phyloP scores from a whole-genome alignment of 2,113 vertebrate genomes.

The Hippoglossus stenolepis region DNA sequence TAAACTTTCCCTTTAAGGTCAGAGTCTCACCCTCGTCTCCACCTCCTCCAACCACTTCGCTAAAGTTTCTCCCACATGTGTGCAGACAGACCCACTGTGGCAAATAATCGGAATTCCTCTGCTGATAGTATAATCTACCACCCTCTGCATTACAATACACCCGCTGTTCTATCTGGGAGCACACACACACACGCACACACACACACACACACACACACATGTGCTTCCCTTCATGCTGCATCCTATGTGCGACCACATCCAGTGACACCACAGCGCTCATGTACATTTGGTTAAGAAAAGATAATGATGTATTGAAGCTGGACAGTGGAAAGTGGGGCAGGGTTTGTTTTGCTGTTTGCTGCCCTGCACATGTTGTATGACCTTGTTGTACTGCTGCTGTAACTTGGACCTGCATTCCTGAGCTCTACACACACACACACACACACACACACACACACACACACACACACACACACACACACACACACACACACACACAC shows the following conservation, averaged over 20 bases:
- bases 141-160: slow-evolving; percentile 66
- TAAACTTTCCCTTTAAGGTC: neutral
- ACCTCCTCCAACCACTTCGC: slow-evolving; percentile 2
- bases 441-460: slow-evolving; percentile 1
- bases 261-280: slow-evolving; percentile 32
- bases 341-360: slow-evolving; percentile 28
- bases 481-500: neutral
- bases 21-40: neutral
- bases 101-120: slow-evolving; percentile 77
- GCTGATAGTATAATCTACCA: slow-evolving; percentile 73
- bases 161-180: slow-evolving; percentile 55
- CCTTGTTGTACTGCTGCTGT: slow-evolving; percentile 35
- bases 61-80: slow-evolving; percentile 52
- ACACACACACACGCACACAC: slow-evolving; percentile 28
- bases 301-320: slow-evolving; percentile 17
- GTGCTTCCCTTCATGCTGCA: slow-evolving; percentile 41
- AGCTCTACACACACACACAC: slow-evolving; percentile 1
- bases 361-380: slow-evolving; percentile 14
- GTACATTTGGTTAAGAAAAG: neutral
- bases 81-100: slow-evolving; percentile 45
- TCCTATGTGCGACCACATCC: slow-evolving; percentile 29
- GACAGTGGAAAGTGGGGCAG: neutral
- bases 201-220: neutral
- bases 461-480: slow-evolving; percentile 2
- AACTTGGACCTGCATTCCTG: slow-evolving; percentile 47